A percentile compares a stretch with the other conserved stretches of the same genome.
These are phyloP conservation scores for Cryptoblepharus egeriae DNA, from an alignment of 2,797 vertebrate species.

Conservation along the genomic window DNA sequence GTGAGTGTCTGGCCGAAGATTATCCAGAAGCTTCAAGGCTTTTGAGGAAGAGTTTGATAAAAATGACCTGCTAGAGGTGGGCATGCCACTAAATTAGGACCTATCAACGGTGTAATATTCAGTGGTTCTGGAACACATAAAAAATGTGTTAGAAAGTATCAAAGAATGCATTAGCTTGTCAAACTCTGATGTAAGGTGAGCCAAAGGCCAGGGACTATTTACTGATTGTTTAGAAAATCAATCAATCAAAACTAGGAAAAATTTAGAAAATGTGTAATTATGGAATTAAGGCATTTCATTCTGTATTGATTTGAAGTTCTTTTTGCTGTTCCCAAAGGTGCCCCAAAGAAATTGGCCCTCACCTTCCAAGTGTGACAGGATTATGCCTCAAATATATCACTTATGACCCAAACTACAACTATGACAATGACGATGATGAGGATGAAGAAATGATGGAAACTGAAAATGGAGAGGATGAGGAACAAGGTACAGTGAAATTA, in stretches of 20 bases:
- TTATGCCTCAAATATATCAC: slow-evolving; percentile 91
- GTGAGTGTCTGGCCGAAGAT: too few species aligned
- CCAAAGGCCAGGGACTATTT: slow-evolving; percentile 6
- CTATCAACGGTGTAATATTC: background rate
- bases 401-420: slow-evolving; percentile 95
- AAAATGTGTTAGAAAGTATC: background rate
- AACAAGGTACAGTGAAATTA: slow-evolving; percentile 81
- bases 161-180: background rate
- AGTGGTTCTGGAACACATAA: background rate
- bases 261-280: too few species aligned
- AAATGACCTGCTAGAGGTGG: background rate
- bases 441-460: slow-evolving; percentile 88
- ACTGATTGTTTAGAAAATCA: background rate
- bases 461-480: slow-evolving; percentile 85
- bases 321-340: slow-evolving; percentile 73
- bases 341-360: slow-evolving; percentile 88
- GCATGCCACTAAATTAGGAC: background rate
- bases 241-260: too few species aligned
- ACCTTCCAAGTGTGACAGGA: slow-evolving; percentile 84
- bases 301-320: slow-evolving; percentile 6
- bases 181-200: background rate
- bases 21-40: too few species aligned
- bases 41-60: too few species aligned
- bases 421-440: slow-evolving; percentile 84
- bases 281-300: slow-evolving; percentile 18